Evolutionary conservation across 1,140 invertebrate species (phyloP), one percentile per base, ranked within the genome.

Genomic region (Psilanteris sp.): DNA sequence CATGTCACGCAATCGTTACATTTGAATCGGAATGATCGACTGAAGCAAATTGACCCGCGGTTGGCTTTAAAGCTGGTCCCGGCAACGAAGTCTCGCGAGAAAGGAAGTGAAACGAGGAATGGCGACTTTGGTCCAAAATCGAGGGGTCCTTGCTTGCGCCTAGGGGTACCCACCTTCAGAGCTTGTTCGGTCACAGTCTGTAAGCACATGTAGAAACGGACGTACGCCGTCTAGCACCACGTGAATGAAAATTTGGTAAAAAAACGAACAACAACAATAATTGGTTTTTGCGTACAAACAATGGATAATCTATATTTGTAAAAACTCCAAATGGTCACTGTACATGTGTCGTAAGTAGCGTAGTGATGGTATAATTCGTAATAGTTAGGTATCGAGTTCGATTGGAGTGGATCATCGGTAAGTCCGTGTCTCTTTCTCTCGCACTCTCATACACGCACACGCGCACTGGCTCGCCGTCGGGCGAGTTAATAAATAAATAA

Each of bases 291-390:
- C 68, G 74, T 82, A 83, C 83, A 86, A 87, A 87, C 80, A 86
- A 87, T 82, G 80, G 84, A 81, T 85, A 80, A 83, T 87, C 75
- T 86, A 83, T 87, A 87, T 86, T 87, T 86, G 62, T 86, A 81
- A 71, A n/a, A 81, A 54, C 78, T 80, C 74, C 54, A 75, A 81
- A 81, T 62, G 77, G 79, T 85, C 78, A 85, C 85, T 87, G 82
- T 87, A 88, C 87, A 88, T 81, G 70, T 68, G 55, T 75, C 66
- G 55, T 75, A 75, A 75, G 57, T 71, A 77, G 39, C 57, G 75
- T 73, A 64, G 32, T 39, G 46, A 62, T 32, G 36, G 52, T 67
- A 61, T 62, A 71, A 71, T 31, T 61, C 13, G 34, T 67, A 55
- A 46, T 7, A 26, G 4, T 9, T 44, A 61, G 22, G 24, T 46